Percentiles rank a stretch among this genome's conserved stretches.
Evolutionary conservation across 2,113 vertebrate genomes (phyloP).

Genomic region (Ceyx margarethae): DNA sequence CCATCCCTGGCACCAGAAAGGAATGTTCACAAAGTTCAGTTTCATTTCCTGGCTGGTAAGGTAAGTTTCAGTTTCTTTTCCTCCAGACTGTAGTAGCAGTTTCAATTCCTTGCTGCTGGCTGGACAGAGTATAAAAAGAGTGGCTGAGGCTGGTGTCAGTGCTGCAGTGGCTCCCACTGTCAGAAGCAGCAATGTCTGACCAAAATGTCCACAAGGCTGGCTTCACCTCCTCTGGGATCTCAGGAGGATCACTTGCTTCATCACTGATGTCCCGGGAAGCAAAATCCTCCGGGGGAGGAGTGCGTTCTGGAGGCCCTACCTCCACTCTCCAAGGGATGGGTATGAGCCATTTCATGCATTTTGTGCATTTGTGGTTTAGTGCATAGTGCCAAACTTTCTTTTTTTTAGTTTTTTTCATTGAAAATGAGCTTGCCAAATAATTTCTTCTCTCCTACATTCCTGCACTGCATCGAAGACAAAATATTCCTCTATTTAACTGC

Average conservation of each 20-base stretch:
- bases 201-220: background rate
- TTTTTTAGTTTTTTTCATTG: background rate
- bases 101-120: background rate
- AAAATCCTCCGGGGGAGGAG: background rate
- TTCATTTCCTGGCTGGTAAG: background rate
- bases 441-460: background rate
- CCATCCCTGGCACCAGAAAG: background rate
- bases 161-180: background rate
- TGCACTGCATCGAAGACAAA: background rate
- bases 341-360: background rate
- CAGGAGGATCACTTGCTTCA: background rate
- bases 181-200: slow-evolving; percentile 2
- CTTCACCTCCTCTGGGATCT: background rate
- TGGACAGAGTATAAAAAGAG: background rate
- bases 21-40: background rate
- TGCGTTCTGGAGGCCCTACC: slow-evolving; percentile 6
- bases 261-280: background rate
- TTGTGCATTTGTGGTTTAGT: background rate
- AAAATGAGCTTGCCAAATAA: background rate
- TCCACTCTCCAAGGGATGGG: slow-evolving; percentile 31
- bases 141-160: background rate
- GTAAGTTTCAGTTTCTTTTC: background rate
- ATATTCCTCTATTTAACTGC: background rate
- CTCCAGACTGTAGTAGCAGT: background rate
- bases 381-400: background rate